phyloP scores from a whole-genome alignment of 2,888 invertebrate genomes.

The Athalia rosae region DNA sequence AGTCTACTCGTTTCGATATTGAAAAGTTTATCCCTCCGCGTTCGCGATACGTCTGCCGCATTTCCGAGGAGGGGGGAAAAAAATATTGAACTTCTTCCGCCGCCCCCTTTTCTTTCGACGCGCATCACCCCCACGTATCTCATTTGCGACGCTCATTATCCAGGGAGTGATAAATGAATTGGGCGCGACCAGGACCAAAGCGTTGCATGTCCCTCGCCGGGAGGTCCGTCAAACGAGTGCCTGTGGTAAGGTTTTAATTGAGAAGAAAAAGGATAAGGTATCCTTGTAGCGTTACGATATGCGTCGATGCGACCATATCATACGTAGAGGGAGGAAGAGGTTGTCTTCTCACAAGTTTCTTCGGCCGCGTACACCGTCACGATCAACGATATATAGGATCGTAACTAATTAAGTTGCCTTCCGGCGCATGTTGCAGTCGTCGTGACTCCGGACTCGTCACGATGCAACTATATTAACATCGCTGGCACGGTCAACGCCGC shows the following conservation, averaged over 20 bases:
- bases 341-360: constrained; percentile 14
- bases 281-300: constrained; percentile 37
- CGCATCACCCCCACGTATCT: constrained; percentile 32
- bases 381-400: constrained; percentile 28
- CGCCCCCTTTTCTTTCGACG: constrained; percentile 9
- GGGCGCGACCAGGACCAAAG: constrained; percentile 27
- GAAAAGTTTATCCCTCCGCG: constrained; percentile 11
- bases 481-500: constrained; percentile 23
- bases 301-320: constrained; percentile 24
- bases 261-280: constrained; percentile 36
- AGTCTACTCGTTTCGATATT: not conserved
- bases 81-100: not conserved
- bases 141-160: constrained; percentile 43
- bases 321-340: not conserved
- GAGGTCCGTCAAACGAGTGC: constrained; percentile 40
- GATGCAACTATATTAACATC: constrained; percentile 17
- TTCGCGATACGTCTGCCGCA: not conserved
- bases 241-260: constrained; percentile 33
- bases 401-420: constrained; percentile 42
- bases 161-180: constrained; percentile 38
- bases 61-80: not conserved
- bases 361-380: constrained; percentile 20
- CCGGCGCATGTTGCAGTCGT: not conserved
- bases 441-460: constrained; percentile 42
- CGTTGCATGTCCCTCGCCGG: constrained; percentile 41